These are phyloP conservation scores for Hipposideros larvatus DNA, from an alignment of 2,797 vertebrate species.

Conservation along the genomic window DNA sequence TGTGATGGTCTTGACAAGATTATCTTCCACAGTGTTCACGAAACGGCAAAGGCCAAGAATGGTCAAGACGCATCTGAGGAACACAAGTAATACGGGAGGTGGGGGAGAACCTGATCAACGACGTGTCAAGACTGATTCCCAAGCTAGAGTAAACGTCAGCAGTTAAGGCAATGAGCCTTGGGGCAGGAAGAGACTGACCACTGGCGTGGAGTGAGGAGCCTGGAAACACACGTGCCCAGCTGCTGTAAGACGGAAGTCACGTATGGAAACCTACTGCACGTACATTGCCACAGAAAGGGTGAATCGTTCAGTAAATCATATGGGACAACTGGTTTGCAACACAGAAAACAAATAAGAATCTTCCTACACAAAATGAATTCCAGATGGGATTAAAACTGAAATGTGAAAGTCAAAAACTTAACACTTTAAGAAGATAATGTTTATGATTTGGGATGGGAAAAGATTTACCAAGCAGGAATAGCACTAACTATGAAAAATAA, in stretches of 20 bases:
- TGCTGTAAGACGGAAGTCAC: neutral
- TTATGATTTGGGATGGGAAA: neutral
- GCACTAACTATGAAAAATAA: neutral
- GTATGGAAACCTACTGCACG: fast-evolving
- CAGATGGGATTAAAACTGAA: neutral
- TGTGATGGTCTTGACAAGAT: neutral
- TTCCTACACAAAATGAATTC: neutral
- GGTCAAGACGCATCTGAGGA: neutral
- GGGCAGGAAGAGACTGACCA: no score
- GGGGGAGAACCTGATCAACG: fast-evolving
- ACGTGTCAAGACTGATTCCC: neutral
- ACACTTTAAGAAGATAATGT: neutral
- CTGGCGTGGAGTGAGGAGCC: fast-evolving
- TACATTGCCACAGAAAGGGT: no score
- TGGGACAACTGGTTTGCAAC: neutral
- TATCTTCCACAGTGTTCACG: neutral
- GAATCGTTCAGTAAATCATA: fast-evolving
- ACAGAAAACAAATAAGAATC: neutral
- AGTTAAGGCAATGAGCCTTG: fast-evolving
- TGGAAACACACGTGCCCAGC: no score
- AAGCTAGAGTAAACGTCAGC: fast-evolving
- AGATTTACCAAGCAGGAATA: neutral
- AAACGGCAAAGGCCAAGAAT: neutral
- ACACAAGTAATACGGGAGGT: fast-evolving
- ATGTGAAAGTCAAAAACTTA: neutral